Evolutionary conservation across 2,888 invertebrate genomes (phyloP), one percentile per base, ranked within the genome.

Genomic region (Amiota minor): DNA sequence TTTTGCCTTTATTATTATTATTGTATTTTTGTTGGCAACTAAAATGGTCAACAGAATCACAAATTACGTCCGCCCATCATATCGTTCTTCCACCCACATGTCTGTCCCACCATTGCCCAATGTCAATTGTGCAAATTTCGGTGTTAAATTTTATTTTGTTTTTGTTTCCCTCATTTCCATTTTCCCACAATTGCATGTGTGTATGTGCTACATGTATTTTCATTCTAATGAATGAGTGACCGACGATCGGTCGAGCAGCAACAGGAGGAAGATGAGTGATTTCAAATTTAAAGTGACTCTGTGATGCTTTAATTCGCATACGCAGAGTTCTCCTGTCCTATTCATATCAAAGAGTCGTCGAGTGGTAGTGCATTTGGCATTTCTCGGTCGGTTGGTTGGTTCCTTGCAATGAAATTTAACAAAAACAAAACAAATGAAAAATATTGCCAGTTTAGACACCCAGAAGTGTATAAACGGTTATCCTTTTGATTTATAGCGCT

Each of bases 1-100:
- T 23, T 20, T 67, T 65, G 46, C 35, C 56, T 11, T 55, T 56
- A 56, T 46, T 46, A 77, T 82, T 85, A 84, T 85, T 85, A 76
- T 73, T 73, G 73, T 35, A 35, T 35, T 35, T 35, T 35, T 35
- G 35, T 35, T 35, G 35, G 35, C 35, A 35, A 49, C 23, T 12
- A n/a, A 59, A 68, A 20, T 53, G 50, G 23, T 68, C 67, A 68
- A 68, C 67, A 68, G 67, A 18, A 68, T 68, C 23, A 68, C 50
- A 68, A 68, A 68, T 68, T 68, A 50, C 46, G 23, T 14, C 23
- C 67, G 20, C 50, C 23, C 20, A 50, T 35, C 35, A 3, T 35
- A 6, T 35, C 2, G 35, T 35, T 8, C 2, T 35, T 35, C 6
- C 35, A 35, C 35, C 35, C 35, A 35, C 35, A 35, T 23, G 23